Conservation (phyloP, 2,113 vertebrate species). For the Enhydra lutris region DNA sequence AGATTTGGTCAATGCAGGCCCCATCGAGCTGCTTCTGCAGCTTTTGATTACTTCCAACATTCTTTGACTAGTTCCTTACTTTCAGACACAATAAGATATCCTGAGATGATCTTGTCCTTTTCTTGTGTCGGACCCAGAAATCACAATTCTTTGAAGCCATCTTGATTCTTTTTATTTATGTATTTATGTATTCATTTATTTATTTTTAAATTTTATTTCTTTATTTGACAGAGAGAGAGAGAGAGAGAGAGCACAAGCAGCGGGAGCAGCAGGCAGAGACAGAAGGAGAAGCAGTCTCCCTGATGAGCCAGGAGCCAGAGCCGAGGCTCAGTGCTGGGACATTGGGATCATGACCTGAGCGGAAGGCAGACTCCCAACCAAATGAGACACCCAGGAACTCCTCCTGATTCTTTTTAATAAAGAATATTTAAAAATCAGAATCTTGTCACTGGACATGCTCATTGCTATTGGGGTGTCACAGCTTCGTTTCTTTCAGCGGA, state of each 20-base stretch:
- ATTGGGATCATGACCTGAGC: too few species aligned
- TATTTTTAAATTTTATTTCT: too few species aligned
- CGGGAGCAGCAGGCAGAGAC: too few species aligned
- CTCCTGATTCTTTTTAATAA: neutral
- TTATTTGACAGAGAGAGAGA: too few species aligned
- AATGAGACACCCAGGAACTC: too few species aligned
- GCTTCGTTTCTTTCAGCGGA: neutral
- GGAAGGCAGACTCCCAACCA: too few species aligned
- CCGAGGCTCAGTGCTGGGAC: too few species aligned
- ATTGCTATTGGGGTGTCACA: neutral
- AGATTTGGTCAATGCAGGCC: neutral
- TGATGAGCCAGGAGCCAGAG: too few species aligned
- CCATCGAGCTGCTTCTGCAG: neutral
- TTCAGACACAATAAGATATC: neutral
- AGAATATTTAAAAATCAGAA: neutral
- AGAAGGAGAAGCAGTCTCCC: too few species aligned
- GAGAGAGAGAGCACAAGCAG: too few species aligned
- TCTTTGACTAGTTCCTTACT: neutral
- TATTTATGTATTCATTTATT: too few species aligned
- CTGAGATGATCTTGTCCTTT: neutral
- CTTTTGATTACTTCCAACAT: neutral
- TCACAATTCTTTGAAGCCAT: neutral
- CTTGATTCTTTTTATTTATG: neutral
- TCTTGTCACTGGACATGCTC: neutral
- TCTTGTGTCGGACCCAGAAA: neutral